Base-by-base conservation (phyloP, 2,113 vertebrate species). In the Oxyruncus cristatus region DNA sequence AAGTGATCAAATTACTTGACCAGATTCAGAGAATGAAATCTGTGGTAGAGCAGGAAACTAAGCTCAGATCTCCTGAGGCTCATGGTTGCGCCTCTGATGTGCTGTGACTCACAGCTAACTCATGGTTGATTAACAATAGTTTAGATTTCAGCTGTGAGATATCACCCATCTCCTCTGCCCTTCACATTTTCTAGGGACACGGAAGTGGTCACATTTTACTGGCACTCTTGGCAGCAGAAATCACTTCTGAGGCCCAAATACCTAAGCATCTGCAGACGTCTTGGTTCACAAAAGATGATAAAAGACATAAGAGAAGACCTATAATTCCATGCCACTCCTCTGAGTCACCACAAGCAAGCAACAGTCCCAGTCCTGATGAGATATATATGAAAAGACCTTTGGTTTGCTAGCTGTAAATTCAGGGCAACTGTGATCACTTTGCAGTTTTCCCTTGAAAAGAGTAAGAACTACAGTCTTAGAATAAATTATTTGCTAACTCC, bases 41-140 rank as follows among this genome's bases (percentile, higher is more conserved):
- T 83, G 46, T 39, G 63, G 42, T 8, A 89, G 30, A 61, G 68
- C 47, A 82, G 65, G 37, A 86, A 91, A 65, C 33, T 21, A 26
- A 56, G 12, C 13, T 71, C 77, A 72, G 37, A 32, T n/a, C 33
- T 91, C 66, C 58, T 11, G 49, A 87, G 68, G 41, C 49, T 53
- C 32, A 30, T 27, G 27, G 67, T 5, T 68, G 58, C 11, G 71
- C 13, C 32, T 22, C 30, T 76, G 58, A 47, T 58, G 39, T 56
- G 44, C 92, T 79, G 78, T 65, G 49, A 73, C 37, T 93, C 52
- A 71, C 47, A 46, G 68, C 28, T 85, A 67, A 70, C 26, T 71
- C n/a, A 11, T 5, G 22, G 55, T 5, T 71, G 55, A 49, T 49
- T 78, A 56, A 75, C 0, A 0, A 56, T 26, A 71, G 68, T 52